A percentile compares a stretch with the other conserved stretches of the same genome.
Conservation (phyloP, 1,140 invertebrate species). For the Sarcophaga peregrina region DNA sequence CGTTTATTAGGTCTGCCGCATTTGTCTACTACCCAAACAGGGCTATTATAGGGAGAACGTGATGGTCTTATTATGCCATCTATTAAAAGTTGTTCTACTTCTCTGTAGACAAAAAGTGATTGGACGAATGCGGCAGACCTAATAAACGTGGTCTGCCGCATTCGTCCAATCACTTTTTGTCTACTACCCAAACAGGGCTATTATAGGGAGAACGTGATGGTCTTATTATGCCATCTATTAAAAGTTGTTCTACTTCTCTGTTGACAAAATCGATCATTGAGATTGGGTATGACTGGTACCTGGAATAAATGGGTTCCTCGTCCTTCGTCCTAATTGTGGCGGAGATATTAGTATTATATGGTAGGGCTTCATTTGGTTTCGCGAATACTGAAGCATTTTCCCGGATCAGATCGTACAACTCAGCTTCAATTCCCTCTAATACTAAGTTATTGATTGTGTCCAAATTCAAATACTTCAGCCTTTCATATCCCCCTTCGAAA, state of each 20-base stretch:
- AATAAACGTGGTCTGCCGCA: slow-evolving; percentile 40
- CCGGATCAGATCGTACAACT: slow-evolving; percentile 33
- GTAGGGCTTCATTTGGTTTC: no score
- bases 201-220: no score
- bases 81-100: slow-evolving; percentile 40
- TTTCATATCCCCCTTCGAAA: slow-evolving; percentile 44
- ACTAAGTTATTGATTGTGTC: not conserved
- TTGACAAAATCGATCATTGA: no score
- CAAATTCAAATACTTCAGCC: slow-evolving; percentile 20
- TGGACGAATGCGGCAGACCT: slow-evolving; percentile 36
- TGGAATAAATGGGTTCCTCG: no score
- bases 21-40: slow-evolving; percentile 44
- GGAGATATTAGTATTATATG: no score
- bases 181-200: no score
- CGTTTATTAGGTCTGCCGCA: slow-evolving; percentile 40
- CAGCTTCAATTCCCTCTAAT: slow-evolving; percentile 10
- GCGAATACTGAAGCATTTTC: not conserved
- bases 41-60: no score
- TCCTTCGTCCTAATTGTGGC: no score
- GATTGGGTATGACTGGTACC: no score
- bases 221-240: no score
- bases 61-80: no score
- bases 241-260: no score
- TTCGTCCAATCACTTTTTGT: slow-evolving; percentile 12
- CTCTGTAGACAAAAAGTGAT: slow-evolving; percentile 41